Evolutionary conservation across 2,888 invertebrate genomes (phyloP), one percentile per base, ranked within the genome.

Genomic region (Noctuana brunneofusca): DNA sequence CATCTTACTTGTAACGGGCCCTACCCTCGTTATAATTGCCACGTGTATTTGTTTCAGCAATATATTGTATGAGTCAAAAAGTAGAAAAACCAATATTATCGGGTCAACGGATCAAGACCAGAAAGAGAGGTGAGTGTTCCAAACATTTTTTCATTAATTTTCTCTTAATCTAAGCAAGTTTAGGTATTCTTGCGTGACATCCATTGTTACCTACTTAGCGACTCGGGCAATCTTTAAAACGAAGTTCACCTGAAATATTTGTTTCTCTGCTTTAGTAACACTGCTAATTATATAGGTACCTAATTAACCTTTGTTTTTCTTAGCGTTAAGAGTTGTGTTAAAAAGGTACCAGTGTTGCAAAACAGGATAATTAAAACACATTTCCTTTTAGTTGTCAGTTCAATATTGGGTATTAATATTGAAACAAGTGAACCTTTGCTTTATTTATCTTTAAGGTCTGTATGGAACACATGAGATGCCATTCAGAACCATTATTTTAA

Each of bases 91-190:
- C 98, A 96, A 96, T 98, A 95, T 95, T 98, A 96, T 98, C 98
- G 96, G 98, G 98, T 97, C 98, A 98, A 95, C 98, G 98, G 95
- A 98, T 98, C 95, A 98, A 98, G 97, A 98, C 98, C 97, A 97
- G 98, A 96, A 98, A 98, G 97, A 98, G 98, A 98, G 97, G 97
- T 97, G 92, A 92, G 92, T 73, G 56, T 24, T 3, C 18, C 12
- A 46, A 11, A 67, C 18, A 65, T 52, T 65, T n/a, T 66, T 69
- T 68, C 66, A 63, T 71, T 71, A 56, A 35, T 48, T 24, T 64
- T 66, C 58, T 35, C 57, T 58, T 48, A 64, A 41, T 43, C 3
- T 43, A 48, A 16, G 14, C 11, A 3, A 2, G n/a, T n/a, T n/a
- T n/a, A 12, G 8, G 43, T n/a, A 27, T 11, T 22, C 43, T 55